phyloP scores from a whole-genome alignment of 2,113 vertebrate genomes.

The Macaca mulatta region DNA sequence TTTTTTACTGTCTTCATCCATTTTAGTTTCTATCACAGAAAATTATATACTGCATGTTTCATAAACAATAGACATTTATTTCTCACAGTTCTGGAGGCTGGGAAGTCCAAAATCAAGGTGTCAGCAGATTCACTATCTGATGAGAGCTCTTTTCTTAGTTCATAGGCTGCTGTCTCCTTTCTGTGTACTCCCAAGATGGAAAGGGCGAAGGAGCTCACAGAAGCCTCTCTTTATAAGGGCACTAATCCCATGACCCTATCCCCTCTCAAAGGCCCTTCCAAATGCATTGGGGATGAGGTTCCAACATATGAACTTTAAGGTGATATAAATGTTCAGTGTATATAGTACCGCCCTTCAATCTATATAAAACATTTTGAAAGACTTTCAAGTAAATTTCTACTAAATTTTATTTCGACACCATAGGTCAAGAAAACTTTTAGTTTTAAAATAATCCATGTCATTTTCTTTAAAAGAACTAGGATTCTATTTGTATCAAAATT shows the following conservation, averaged over 20 bases:
- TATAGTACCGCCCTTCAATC: background rate
- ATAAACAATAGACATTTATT: background rate
- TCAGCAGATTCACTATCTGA: background rate
- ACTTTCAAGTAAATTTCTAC: constrained; percentile 32
- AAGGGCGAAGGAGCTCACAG: background rate
- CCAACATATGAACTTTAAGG: background rate
- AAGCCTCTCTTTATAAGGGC: background rate
- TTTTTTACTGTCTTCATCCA: background rate
- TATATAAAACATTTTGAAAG: background rate
- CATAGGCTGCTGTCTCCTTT: background rate
- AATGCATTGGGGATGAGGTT: background rate
- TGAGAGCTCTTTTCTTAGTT: background rate
- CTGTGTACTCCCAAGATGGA: background rate
- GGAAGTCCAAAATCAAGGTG: background rate
- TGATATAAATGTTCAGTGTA: background rate
- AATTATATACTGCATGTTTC: too few species aligned
- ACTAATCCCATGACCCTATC: background rate
- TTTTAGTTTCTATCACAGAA: background rate
- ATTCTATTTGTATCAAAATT: constrained; percentile 38
- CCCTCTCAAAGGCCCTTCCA: background rate
- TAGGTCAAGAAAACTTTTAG: constrained; percentile 13
- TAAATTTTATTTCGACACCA: constrained; percentile 37
- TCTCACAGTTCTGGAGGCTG: background rate
- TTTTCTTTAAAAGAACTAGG: background rate
- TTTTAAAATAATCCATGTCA: background rate